Evolutionary conservation across 2,113 vertebrate genomes (phyloP).

Genomic region (Vombatus ursinus): DNA sequence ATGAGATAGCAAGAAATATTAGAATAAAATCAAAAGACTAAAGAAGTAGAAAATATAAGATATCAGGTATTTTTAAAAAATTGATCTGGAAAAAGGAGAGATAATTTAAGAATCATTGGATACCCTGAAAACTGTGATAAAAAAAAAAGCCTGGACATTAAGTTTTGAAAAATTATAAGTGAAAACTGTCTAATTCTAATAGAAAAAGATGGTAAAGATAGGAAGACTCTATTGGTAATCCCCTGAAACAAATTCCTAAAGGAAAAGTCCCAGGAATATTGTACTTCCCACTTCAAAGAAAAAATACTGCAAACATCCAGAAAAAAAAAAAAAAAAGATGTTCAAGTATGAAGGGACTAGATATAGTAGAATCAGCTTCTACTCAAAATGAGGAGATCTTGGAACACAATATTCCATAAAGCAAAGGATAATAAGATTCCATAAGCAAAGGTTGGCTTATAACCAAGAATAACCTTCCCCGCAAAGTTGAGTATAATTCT

Average conservation of each 20-base stretch:
- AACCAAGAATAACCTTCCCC: background rate
- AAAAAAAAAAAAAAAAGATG: too few species aligned
- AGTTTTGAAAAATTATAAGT: background rate
- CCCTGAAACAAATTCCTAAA: background rate
- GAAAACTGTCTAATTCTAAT: too few species aligned
- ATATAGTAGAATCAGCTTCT: background rate
- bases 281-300: background rate
- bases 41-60: background rate
- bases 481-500: background rate
- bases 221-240: background rate
- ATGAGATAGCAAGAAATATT: background rate
- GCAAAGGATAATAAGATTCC: background rate
- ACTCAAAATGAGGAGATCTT: background rate
- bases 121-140: background rate
- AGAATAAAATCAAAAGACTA: background rate
- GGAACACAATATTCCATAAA: too few species aligned
- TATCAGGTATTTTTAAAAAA: background rate
- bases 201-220: background rate
- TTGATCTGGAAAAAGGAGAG: background rate
- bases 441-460: background rate
- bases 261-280: background rate
- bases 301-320: too few species aligned
- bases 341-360: background rate
- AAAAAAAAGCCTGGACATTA: background rate
- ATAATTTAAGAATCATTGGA: background rate